Percentiles rank a stretch among this genome's conserved stretches.
Evolutionary conservation across 2,113 vertebrate genomes (phyloP).

Genomic region (Malurus elegans): DNA sequence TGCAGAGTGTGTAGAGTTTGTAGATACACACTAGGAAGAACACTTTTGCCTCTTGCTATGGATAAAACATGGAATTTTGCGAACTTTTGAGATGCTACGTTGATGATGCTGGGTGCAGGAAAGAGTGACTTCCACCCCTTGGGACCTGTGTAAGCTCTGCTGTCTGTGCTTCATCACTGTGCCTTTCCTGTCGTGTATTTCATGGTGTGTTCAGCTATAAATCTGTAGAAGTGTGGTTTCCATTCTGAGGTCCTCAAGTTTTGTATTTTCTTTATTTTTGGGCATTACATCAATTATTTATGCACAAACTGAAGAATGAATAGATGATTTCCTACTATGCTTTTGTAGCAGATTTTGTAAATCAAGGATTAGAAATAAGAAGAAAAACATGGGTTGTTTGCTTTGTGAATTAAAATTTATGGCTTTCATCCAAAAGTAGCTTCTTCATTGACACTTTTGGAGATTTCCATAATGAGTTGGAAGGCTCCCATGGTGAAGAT

Average conservation of each 20-base stretch:
- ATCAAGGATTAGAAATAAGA: not conserved
- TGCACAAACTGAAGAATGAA: not conserved
- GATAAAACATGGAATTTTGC: not conserved
- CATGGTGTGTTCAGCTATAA: not conserved
- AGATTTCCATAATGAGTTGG: not conserved
- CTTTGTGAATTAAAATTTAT: not conserved
- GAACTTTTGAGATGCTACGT: not conserved
- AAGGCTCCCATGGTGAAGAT: not conserved
- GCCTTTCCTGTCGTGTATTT: not conserved
- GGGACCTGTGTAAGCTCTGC: not conserved
- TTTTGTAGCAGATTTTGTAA: not conserved
- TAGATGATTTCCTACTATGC: not conserved
- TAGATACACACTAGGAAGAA: not conserved
- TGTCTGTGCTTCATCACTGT: not conserved
- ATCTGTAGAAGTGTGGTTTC: not conserved
- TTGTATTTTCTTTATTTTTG: not conserved
- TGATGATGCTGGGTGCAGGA: not conserved
- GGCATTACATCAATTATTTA: not conserved
- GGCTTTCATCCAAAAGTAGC: not conserved
- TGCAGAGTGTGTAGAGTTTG: not conserved
- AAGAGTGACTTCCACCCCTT: not conserved
- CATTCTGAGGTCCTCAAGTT: not conserved
- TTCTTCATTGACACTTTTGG: not conserved
- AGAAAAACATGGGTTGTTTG: not conserved
- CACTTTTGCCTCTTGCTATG: rapidly evolving